A percentile compares a stretch with the other conserved stretches of the same genome.
phyloP scores from a whole-genome alignment of 2,797 vertebrate species.

The Bovichtus variegatus region DNA sequence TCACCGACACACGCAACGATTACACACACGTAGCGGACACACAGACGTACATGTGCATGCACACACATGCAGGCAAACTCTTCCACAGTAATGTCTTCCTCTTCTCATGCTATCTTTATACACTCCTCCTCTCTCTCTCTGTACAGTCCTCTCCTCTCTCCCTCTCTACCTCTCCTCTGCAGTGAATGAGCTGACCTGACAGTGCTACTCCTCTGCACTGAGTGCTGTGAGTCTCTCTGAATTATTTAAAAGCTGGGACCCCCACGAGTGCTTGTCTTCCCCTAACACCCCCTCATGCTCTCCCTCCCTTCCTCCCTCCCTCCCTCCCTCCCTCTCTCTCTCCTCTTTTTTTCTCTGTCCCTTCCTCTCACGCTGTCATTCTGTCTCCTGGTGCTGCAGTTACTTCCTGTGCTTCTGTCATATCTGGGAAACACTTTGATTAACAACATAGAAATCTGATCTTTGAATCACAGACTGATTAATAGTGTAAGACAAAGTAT shows the following conservation, averaged over 20 bases:
- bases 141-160: conserved; percentile 39
- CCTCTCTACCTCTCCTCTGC: conserved; percentile 61
- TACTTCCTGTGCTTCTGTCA: conserved; percentile 53
- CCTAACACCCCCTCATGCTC: conserved; percentile 64
- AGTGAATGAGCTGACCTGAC: conserved; percentile 83
- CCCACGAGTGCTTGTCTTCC: conserved; percentile 83
- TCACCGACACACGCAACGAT: conserved; percentile 43
- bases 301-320: conserved; percentile 23
- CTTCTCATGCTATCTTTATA: conserved; percentile 60
- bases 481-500: conserved; percentile 2
- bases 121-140: conserved; percentile 38
- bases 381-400: conserved; percentile 46
- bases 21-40: conserved; percentile 15
- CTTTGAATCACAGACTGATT: conserved; percentile 19
- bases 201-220: conserved; percentile 82
- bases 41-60: conserved; percentile 10
- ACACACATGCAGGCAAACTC: conserved; percentile 30
- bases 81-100: conserved; percentile 48
- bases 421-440: conserved; percentile 42
- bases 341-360: conserved; percentile 47
- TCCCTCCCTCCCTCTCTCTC: conserved; percentile 22
- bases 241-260: conserved; percentile 88
- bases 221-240: conserved; percentile 84
- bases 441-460: conserved; percentile 30
- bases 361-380: conserved; percentile 67